These are phyloP conservation scores for Hirudinaria manillensis DNA, from an alignment of 2,888 invertebrate genomes.

Conservation along the genomic window DNA sequence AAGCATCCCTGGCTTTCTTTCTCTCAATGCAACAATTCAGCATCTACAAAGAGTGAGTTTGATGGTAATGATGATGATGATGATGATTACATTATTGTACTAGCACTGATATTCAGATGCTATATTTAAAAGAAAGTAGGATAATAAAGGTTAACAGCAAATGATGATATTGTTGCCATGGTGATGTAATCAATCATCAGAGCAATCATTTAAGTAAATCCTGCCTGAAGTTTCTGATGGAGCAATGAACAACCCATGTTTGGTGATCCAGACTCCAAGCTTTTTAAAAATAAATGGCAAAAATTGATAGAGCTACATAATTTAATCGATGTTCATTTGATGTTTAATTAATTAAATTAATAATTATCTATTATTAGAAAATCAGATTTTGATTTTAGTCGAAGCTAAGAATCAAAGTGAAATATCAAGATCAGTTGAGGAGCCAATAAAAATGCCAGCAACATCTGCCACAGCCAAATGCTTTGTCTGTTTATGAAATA, in stretches of 20 bases:
- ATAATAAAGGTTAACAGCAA: too few species aligned
- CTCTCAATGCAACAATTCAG: constrained; percentile 61
- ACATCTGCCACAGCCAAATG: background rate
- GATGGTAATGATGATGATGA: constrained; percentile 5
- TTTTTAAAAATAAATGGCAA: constrained; percentile 39
- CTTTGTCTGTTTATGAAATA: constrained; percentile 32
- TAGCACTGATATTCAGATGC: too few species aligned
- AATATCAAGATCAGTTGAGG: too few species aligned
- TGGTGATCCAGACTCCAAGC: constrained; percentile 70
- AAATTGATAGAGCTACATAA: background rate
- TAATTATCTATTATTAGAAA: too few species aligned
- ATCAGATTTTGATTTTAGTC: too few species aligned
- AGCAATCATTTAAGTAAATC: too few species aligned
- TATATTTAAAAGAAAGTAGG: too few species aligned
- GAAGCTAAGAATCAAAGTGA: too few species aligned
- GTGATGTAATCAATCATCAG: too few species aligned
- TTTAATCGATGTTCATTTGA: background rate
- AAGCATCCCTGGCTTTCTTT: constrained; percentile 51
- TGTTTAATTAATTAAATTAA: background rate
- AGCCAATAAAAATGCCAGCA: background rate
- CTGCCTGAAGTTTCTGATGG: constrained; percentile 82
- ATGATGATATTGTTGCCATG: too few species aligned
- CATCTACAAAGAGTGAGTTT: constrained; percentile 57
- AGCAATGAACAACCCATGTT: constrained; percentile 82
- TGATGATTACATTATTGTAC: too few species aligned